A percentile compares a stretch with the other conserved stretches of the same genome.
These are phyloP conservation scores for Parasteatoda tepidariorum DNA, from an alignment of 1,140 invertebrate genomes.

Conservation along the genomic window DNA sequence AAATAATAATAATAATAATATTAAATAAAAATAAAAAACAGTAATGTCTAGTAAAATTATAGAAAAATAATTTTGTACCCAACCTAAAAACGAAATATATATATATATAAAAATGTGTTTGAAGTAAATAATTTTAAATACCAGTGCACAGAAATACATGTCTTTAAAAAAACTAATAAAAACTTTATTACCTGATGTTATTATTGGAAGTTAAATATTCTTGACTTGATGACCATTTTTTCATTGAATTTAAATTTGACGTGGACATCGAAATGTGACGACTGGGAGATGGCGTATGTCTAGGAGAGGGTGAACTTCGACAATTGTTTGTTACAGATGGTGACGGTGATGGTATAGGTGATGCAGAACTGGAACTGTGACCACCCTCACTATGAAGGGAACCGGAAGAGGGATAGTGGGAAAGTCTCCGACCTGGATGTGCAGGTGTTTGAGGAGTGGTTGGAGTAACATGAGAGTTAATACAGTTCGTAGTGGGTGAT, in stretches of 20 bases:
- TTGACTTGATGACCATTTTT: constrained; percentile 75
- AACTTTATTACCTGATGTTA: constrained; percentile 48
- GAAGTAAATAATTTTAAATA: too few relatives aligned
- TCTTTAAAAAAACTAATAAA: too few relatives aligned
- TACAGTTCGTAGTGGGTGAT: constrained; percentile 32
- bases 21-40: too few relatives aligned
- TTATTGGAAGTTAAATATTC: constrained; percentile 50
- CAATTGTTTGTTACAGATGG: constrained; percentile 71
- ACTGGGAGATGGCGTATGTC: constrained; percentile 72
- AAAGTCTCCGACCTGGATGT: constrained; percentile 70
- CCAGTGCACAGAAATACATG: too few relatives aligned
- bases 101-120: too few relatives aligned
- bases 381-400: constrained; percentile 85
- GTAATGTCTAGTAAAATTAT: too few relatives aligned
- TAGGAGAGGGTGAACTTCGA: constrained; percentile 44
- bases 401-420: constrained; percentile 86
- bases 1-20: too few relatives aligned
- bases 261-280: constrained; percentile 59
- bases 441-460: constrained; percentile 34
- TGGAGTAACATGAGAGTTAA: constrained; percentile 29
- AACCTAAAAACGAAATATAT: too few relatives aligned
- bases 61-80: too few relatives aligned
- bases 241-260: constrained; percentile 69
- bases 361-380: constrained; percentile 83
- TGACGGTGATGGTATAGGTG: constrained; percentile 83